Evolutionary conservation across 2,888 invertebrate species (phyloP).

Genomic region (Chloroclystis v-ata): DNA sequence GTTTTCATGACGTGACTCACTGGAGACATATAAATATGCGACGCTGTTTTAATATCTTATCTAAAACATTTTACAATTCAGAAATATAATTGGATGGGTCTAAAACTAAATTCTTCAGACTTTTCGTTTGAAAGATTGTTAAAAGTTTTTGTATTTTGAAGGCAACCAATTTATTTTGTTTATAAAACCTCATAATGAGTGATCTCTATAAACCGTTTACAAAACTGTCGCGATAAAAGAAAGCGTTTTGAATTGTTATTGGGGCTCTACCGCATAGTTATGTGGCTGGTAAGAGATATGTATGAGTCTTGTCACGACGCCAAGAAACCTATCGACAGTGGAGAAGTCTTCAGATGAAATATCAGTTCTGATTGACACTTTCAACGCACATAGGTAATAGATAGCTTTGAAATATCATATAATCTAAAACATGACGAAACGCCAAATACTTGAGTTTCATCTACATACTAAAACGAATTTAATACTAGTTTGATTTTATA

Average conservation of each 20-base stretch:
- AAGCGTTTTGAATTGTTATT: background rate
- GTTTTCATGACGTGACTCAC: conserved; percentile 7
- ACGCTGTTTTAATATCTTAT: background rate
- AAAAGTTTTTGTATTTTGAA: background rate
- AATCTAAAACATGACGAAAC: too few relatives aligned
- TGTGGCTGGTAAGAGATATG: conserved; percentile 6
- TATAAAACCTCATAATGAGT: background rate
- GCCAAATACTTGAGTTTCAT: too few relatives aligned
- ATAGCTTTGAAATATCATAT: too few relatives aligned
- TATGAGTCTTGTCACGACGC: conserved; percentile 12
- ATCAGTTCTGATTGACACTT: conserved; percentile 3
- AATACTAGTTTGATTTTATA: too few relatives aligned
- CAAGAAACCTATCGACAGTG: conserved; percentile 14
- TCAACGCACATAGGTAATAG: conserved; percentile 1
- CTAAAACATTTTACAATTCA: too few relatives aligned
- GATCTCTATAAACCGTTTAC: background rate
- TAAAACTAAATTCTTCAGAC: background rate
- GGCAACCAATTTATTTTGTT: background rate
- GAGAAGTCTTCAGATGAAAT: conserved; percentile 5
- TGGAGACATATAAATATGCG: background rate
- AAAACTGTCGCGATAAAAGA: background rate
- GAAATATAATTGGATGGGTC: too few relatives aligned
- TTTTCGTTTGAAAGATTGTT: too few relatives aligned
- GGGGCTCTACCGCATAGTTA: background rate
- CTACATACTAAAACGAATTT: too few relatives aligned